These are phyloP conservation scores for Metridium senile DNA, from an alignment of 92 coral and sea anemone genomes.

Conservation along the genomic window DNA sequence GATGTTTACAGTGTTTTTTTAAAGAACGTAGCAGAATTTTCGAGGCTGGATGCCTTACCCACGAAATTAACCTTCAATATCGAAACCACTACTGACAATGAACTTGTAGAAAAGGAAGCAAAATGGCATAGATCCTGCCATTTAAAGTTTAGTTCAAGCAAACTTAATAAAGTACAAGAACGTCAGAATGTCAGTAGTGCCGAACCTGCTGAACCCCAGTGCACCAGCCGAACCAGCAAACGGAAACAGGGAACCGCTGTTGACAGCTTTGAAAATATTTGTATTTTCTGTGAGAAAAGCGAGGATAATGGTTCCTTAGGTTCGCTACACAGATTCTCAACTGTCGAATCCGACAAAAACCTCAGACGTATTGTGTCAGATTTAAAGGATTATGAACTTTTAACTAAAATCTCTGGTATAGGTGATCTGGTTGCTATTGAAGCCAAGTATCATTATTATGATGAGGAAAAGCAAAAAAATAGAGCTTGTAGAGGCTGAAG, in stretches of 20 bases:
- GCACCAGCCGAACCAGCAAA: no score
- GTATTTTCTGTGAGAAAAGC: constrained; percentile 53
- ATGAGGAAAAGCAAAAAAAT: constrained; percentile 58
- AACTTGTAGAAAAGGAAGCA: constrained; percentile 59
- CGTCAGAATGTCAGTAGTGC: constrained; percentile 35
- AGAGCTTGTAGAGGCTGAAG: constrained; percentile 30
- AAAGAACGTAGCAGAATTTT: constrained; percentile 40
- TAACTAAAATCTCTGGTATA: constrained; percentile 59
- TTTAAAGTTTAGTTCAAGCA: constrained; percentile 56
- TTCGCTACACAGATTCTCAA: constrained; percentile 47
- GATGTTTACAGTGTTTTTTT: constrained; percentile 62
- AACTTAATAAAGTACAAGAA: constrained; percentile 68
- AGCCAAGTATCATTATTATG: constrained; percentile 63
- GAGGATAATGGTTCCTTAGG: constrained; percentile 50
- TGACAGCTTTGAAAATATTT: constrained; percentile 31
- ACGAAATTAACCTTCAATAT: constrained; percentile 18
- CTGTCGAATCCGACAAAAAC: constrained; percentile 24
- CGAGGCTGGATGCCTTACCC: constrained; percentile 47
- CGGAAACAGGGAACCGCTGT: no score
- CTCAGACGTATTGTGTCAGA: constrained; percentile 61
- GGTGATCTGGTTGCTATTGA: constrained; percentile 73
- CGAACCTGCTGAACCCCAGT: constrained; percentile 32
- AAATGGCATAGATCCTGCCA: constrained; percentile 79
- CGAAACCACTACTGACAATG: constrained; percentile 31
- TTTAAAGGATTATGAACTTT: constrained; percentile 42